Evolutionary conservation across 1,140 invertebrate genomes (phyloP), one percentile per base, ranked within the genome.

Genomic region (Dermatophagoides farinae): DNA sequence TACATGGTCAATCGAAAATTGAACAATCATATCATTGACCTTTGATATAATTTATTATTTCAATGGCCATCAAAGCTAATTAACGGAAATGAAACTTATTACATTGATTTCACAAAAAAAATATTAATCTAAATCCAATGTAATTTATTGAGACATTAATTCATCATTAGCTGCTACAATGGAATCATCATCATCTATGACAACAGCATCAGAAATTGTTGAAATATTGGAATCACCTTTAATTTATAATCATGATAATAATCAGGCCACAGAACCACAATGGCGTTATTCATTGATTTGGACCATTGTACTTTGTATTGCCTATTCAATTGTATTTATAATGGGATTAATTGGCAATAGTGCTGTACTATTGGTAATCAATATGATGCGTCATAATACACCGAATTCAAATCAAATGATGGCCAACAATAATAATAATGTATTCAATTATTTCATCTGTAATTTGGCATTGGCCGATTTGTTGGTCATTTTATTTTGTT

Each of bases 401-500:
- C 53, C 14, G 5, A 16, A 57, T 44, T 23, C 37, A 18, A 31
- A 31, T 31, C 53, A 25, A 6, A 25, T 20, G 12, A 47, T 60
- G 23, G 59, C 61, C n/a, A 60, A 43, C 8, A 41, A 59, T 1
- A 51, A 66, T 58, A 61, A 70, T 62, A 70, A 65, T 9, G 70
- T 74, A 9, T 73, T 73, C 62, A 74, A 75, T 64, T 65, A 67
- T 37, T 71, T 75, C 60, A 68, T 75, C 38, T 70, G 67, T 40
- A 75, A 75, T 63, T 63, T 75, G 51, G 73, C 74, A 0, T 54
- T 75, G 0, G 74, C 75, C n/a, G 75, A 76, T 63, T 62, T 76
- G 14, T 66, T 76, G 14, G 74, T 77, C 9, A 68, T 78, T n/a
- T 63, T 79, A 11, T 71, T 78, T 55, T 79, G 78, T 67, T 66